Evolutionary conservation across 2,888 invertebrate genomes (phyloP).

Genomic region (Leptopilina syphax): DNA sequence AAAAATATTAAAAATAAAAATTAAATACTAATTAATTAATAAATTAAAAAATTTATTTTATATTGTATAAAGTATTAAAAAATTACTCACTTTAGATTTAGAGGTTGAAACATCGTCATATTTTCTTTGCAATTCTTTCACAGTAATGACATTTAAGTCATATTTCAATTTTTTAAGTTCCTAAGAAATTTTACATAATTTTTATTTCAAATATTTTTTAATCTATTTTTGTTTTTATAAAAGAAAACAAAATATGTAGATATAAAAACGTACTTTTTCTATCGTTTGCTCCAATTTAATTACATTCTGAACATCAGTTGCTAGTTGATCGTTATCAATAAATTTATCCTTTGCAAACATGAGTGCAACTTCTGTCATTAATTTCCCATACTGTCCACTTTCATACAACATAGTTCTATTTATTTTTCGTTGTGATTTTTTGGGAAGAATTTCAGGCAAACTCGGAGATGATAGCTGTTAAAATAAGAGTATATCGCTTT

Average conservation of each 20-base stretch:
- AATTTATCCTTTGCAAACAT: slow-evolving; percentile 53
- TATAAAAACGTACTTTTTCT: background rate
- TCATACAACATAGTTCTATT: slow-evolving; percentile 42
- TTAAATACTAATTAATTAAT: too few species aligned
- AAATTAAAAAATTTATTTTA: too few species aligned
- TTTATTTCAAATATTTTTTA: too few species aligned
- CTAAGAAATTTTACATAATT: background rate
- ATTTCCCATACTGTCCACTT: slow-evolving; percentile 46
- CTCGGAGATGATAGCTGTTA: background rate
- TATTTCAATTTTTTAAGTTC: background rate
- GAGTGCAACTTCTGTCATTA: slow-evolving; percentile 51
- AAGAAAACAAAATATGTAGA: background rate
- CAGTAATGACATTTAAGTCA: background rate
- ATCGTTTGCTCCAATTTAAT: slow-evolving; percentile 55
- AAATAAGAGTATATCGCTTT: background rate
- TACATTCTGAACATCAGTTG: slow-evolving; percentile 57
- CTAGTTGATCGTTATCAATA: slow-evolving; percentile 52
- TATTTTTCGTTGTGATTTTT: background rate
- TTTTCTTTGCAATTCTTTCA: slow-evolving; percentile 7
- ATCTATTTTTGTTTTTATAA: too few species aligned
- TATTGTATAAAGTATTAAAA: too few species aligned
- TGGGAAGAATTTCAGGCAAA: background rate
- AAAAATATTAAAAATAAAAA: too few species aligned
- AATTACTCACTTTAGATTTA: background rate
- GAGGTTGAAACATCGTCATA: slow-evolving; percentile 7